phyloP scores from a whole-genome alignment of 2,797 vertebrate species.

The Halcyon leucocephala region DNA sequence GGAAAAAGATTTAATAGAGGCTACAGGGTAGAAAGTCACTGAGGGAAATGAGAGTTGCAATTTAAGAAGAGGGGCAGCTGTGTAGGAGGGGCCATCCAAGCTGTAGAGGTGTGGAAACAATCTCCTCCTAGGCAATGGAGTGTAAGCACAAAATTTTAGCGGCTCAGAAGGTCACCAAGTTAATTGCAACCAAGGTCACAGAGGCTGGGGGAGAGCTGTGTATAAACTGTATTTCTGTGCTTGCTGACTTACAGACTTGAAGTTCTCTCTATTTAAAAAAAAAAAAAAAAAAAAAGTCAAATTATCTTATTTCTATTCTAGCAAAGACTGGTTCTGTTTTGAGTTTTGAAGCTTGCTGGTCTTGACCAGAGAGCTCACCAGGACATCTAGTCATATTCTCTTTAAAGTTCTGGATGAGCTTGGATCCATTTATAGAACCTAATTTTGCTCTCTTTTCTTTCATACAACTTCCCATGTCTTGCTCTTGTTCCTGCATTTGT shows the following conservation, averaged over 20 bases:
- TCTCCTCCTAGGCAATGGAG: constrained; percentile 50
- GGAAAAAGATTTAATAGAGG: not conserved
- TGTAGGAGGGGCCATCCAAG: constrained; percentile 12
- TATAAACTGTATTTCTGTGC: not conserved
- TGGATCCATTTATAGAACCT: not conserved
- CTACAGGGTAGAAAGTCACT: not conserved
- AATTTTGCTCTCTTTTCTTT: not conserved
- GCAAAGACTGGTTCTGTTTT: not conserved
- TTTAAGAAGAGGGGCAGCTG: constrained; percentile 56
- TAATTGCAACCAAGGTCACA: not conserved
- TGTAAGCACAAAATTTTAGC: constrained; percentile 46
- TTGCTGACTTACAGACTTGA: not conserved
- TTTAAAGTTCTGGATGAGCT: not conserved
- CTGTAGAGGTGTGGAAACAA: constrained; percentile 10
- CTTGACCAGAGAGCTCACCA: not conserved
- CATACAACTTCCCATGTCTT: not conserved
- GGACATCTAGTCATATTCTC: not conserved
- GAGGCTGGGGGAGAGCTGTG: not conserved
- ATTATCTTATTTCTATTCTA: not conserved
- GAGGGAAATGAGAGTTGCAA: constrained; percentile 4
- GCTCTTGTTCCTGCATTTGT: not conserved
- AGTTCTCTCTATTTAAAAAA: not conserved
- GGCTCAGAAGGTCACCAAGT: constrained; percentile 29
- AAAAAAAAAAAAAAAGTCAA: not conserved
- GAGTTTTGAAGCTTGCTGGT: not conserved